Percentiles rank a stretch among this genome's conserved stretches.
These are phyloP conservation scores for Achatina immaculata DNA, from an alignment of 1,140 invertebrate genomes.

Conservation along the genomic window DNA sequence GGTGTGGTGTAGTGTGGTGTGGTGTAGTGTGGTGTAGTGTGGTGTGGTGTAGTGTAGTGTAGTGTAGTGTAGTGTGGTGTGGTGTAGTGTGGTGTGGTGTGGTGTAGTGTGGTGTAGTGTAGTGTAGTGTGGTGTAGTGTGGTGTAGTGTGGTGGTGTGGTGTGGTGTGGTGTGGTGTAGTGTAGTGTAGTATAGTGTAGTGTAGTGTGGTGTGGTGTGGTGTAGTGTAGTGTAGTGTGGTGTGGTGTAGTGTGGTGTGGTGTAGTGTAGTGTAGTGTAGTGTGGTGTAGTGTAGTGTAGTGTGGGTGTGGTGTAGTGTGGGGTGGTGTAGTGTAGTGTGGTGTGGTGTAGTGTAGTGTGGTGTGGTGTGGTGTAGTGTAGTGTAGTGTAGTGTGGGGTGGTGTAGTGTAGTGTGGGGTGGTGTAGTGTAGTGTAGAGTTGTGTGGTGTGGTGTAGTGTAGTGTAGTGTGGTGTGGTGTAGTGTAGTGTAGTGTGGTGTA, in stretches of 20 bases:
- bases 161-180: constrained; percentile 10
- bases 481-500: constrained; percentile 19
- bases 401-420: too few species aligned
- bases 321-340: too few species aligned
- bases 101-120: constrained; percentile 29
- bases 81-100: constrained; percentile 39
- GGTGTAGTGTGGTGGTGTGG: too few species aligned
- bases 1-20: too few species aligned
- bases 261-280: constrained; percentile 42
- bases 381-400: too few species aligned
- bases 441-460: constrained; percentile 3
- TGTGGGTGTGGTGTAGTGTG: too few species aligned
- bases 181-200: constrained; percentile 21
- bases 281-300: constrained; percentile 30
- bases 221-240: constrained; percentile 29
- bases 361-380: constrained; percentile 41
- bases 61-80: constrained; percentile 40
- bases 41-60: constrained; percentile 40
- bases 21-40: too few species aligned
- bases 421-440: too few species aligned
- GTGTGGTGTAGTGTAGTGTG: constrained; percentile 42
- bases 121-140: not conserved
- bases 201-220: constrained; percentile 18
- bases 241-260: constrained; percentile 40
- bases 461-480: constrained; percentile 16